Conservation (phyloP, 2,888 invertebrate species). For the Tinea pellionella region DNA sequence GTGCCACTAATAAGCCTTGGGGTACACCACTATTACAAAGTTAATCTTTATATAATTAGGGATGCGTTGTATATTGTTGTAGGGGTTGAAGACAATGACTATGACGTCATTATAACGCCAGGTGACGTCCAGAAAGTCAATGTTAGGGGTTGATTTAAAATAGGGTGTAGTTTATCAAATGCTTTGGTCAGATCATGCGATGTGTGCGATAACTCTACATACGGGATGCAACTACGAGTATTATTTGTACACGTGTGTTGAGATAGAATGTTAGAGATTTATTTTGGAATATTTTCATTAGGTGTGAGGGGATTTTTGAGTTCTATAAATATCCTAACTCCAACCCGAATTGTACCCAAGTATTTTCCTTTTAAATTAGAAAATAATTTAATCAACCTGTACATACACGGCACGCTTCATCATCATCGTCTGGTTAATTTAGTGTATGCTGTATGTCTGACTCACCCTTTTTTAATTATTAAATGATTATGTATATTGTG, state of each 20-base stretch:
- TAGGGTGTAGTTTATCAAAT: slow-evolving; percentile 7
- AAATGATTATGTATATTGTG: neutral
- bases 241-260: too few relatives aligned
- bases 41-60: slow-evolving; percentile 14
- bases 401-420: neutral
- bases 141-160: slow-evolving; percentile 3
- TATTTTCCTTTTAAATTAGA: neutral
- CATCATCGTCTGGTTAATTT: slow-evolving; percentile 2
- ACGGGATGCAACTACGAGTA: neutral
- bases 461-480: neutral
- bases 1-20: neutral
- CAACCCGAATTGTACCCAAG: too few relatives aligned
- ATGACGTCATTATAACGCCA: slow-evolving; percentile 14
- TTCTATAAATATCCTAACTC: too few relatives aligned
- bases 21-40: slow-evolving; percentile 9
- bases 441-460: neutral
- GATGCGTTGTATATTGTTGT: neutral
- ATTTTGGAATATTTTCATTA: too few relatives aligned
- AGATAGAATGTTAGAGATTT: too few relatives aligned
- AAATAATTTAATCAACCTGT: neutral
- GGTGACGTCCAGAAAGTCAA: slow-evolving; percentile 8
- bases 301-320: too few relatives aligned
- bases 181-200: slow-evolving; percentile 13
- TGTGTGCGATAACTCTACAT: neutral
- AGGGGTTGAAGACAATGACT: neutral